phyloP scores from a whole-genome alignment of 2,113 vertebrate genomes.

The Columba janthina region DNA sequence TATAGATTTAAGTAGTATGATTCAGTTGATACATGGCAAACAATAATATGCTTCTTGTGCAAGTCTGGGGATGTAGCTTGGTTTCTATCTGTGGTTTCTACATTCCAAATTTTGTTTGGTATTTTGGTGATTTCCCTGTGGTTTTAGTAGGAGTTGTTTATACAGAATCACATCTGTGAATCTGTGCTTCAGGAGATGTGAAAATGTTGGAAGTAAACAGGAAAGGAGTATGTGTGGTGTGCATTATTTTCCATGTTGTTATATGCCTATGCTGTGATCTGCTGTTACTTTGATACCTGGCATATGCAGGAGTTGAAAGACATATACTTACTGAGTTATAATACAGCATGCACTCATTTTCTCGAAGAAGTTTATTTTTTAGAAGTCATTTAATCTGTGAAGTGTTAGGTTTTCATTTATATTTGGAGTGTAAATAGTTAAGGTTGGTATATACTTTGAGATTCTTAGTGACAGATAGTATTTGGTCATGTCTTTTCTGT shows the following conservation, averaged over 20 bases:
- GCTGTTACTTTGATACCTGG: not conserved
- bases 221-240: not conserved
- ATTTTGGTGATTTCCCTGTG: not conserved
- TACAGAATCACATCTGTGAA: not conserved
- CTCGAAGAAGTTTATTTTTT: not conserved
- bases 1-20: not conserved
- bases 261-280: not conserved
- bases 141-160: not conserved
- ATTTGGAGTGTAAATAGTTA: not conserved
- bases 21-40: not conserved
- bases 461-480: not conserved
- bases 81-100: not conserved
- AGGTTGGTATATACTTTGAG: not conserved
- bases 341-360: not conserved
- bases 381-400: not conserved
- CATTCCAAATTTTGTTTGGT: not conserved
- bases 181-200: not conserved
- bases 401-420: not conserved
- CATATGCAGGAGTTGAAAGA: not conserved
- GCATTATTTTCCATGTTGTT: too few species aligned
- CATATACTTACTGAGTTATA: not conserved
- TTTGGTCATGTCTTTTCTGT: not conserved
- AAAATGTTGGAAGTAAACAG: not conserved
- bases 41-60: fast-evolving
- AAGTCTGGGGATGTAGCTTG: not conserved